Evolutionary conservation across 2,113 vertebrate species (phyloP), one percentile per base, ranked within the genome.

Genomic region (Lamprologus lemairii): DNA sequence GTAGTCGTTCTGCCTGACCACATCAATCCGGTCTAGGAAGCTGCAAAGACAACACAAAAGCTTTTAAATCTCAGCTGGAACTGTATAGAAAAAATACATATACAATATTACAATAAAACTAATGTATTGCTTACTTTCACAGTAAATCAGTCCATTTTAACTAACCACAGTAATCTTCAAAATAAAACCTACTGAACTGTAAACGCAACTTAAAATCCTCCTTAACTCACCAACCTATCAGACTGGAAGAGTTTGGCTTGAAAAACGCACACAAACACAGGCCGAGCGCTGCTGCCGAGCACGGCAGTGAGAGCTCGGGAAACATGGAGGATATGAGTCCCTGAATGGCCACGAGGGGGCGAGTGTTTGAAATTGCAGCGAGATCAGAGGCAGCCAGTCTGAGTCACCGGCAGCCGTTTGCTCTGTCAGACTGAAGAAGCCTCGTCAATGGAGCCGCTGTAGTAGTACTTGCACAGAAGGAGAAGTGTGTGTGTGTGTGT

Each of bases 381-480:
- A 91, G 86, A 94, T 93, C 86, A 90, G 95, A 95, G 58, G 88
- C 82, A 89, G 88, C 86, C 68, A 80, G 88, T 93, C 92, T 95
- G 94, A 95, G 94, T 95, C 95, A 95, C 94, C 91, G 80, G 89
- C 88, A 93, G 87, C 84, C 57, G 82, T 90, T 87, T 75, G 90
- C 88, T 92, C 87, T 86, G 92, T 92, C 92, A 93, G 89, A 86
- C 89, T 79, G 49, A 87, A 92, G 92, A 16, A 92, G 91, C 83
- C 90, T 91, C 53, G 82, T 96, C 95, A 96, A 96, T 96, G 95
- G 94, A 95, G 92, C 93, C 57, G 93, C 94, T 95, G 94, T 94
- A 95, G 93, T 95, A 94, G 81, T 89, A 87, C 91, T 90, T 91
- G 81, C 89, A 92, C 87, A 94, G 86, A 71, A 85, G 90, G 90